These are phyloP conservation scores for Antheraea assamensis DNA, from an alignment of 2,888 invertebrate species.

Conservation along the genomic window DNA sequence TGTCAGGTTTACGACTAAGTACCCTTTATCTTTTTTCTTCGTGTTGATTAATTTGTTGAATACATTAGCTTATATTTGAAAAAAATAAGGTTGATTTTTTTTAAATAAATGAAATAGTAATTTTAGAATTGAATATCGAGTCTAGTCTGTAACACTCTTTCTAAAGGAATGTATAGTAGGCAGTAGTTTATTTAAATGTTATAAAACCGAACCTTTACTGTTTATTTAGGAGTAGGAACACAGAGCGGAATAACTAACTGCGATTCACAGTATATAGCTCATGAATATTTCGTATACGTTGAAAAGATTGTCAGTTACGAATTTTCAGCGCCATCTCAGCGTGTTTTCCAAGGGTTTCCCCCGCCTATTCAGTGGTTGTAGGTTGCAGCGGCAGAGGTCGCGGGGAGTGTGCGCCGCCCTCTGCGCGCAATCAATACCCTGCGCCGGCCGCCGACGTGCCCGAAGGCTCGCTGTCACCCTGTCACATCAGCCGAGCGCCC, in stretches of 20 bases:
- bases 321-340: constrained; percentile 61
- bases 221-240: no score
- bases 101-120: background rate
- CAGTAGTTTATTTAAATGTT: background rate
- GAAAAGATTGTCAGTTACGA: constrained; percentile 7
- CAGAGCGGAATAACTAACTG: background rate
- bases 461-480: constrained; percentile 63
- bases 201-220: no score
- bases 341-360: constrained; percentile 57
- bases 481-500: constrained; percentile 60
- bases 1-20: no score
- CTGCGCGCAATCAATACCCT: constrained; percentile 73
- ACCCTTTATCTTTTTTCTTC: no score
- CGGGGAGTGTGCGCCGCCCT: constrained; percentile 48
- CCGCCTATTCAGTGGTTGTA: constrained; percentile 46
- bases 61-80: background rate
- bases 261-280: background rate
- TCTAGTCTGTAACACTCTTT: background rate
- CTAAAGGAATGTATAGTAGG: background rate
- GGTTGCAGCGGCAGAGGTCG: constrained; percentile 58
- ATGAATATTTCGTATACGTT: background rate
- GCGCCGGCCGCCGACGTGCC: constrained; percentile 53
- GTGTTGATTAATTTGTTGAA: no score
- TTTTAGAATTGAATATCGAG: background rate
- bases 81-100: background rate